Evolutionary conservation across 1,140 invertebrate genomes (phyloP).

Genomic region (Semibalanus balanoides): DNA sequence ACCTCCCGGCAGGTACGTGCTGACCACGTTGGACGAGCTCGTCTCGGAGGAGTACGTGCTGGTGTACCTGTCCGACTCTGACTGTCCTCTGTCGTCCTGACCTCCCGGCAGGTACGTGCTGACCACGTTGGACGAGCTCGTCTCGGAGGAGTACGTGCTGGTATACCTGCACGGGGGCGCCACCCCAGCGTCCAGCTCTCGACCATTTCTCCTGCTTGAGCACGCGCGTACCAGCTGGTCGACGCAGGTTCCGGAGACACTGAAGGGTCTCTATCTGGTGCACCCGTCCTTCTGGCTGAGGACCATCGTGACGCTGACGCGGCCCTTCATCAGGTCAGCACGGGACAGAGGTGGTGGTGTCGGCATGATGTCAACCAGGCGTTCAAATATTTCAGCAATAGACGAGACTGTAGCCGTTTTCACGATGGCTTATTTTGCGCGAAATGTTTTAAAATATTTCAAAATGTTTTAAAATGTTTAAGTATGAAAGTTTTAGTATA

Average conservation of each 20-base stretch:
- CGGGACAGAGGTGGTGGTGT: no score
- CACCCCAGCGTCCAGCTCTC: conserved; percentile 43
- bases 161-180: conserved; percentile 74
- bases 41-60: conserved; percentile 79
- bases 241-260: conserved; percentile 59
- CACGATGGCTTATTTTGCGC: no score
- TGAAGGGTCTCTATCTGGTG: conserved; percentile 67
- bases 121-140: conserved; percentile 65
- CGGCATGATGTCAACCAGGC: no score
- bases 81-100: no score
- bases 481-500: no score
- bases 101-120: conserved; percentile 52
- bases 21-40: conserved; percentile 67
- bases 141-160: conserved; percentile 75
- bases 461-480: no score
- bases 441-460: no score
- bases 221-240: conserved; percentile 63
- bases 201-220: conserved; percentile 64
- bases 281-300: conserved; percentile 83
- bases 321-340: conserved; percentile 63
- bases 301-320: conserved; percentile 62
- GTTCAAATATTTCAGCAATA: no score
- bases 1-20: conserved; percentile 50
- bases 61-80: conserved; percentile 67
- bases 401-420: no score